These are phyloP conservation scores for Meiosimyza decipiens DNA, from an alignment of 2,888 invertebrate species.

Conservation along the genomic window DNA sequence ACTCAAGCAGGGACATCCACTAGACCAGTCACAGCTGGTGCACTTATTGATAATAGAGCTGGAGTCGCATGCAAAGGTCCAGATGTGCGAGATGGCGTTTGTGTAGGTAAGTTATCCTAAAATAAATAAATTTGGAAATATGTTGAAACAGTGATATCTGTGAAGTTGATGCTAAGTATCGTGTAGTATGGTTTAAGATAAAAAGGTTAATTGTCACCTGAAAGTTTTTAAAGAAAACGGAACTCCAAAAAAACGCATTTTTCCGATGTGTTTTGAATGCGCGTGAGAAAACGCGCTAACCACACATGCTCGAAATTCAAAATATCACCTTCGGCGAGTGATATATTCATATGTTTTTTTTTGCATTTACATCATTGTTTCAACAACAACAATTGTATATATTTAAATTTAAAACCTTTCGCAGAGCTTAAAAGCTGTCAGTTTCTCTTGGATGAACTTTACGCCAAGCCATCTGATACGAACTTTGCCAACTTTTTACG, in stretches of 20 bases:
- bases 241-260: too few relatives aligned
- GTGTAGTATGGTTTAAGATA: too few relatives aligned
- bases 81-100: constrained; percentile 51
- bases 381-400: too few relatives aligned
- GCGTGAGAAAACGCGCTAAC: too few relatives aligned
- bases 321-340: too few relatives aligned
- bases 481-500: constrained; percentile 52
- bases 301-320: too few relatives aligned
- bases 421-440: constrained; percentile 55
- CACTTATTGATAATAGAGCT: constrained; percentile 44
- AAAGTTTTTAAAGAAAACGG: too few relatives aligned
- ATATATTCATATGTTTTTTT: neutral
- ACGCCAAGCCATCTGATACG: constrained; percentile 50
- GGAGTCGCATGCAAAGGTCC: constrained; percentile 51
- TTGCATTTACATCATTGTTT: neutral
- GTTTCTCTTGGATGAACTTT: constrained; percentile 50
- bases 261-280: too few relatives aligned
- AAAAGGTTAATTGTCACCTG: too few relatives aligned
- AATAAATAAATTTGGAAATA: neutral
- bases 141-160: neutral
- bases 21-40: constrained; percentile 40
- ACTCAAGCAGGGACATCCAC: constrained; percentile 41
- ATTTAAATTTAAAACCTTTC: neutral
- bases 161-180: too few relatives aligned
- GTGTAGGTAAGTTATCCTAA: constrained; percentile 51